Evolutionary conservation across 2,797 vertebrate species (phyloP).

Genomic region (Mormyrops attenuatus): DNA sequence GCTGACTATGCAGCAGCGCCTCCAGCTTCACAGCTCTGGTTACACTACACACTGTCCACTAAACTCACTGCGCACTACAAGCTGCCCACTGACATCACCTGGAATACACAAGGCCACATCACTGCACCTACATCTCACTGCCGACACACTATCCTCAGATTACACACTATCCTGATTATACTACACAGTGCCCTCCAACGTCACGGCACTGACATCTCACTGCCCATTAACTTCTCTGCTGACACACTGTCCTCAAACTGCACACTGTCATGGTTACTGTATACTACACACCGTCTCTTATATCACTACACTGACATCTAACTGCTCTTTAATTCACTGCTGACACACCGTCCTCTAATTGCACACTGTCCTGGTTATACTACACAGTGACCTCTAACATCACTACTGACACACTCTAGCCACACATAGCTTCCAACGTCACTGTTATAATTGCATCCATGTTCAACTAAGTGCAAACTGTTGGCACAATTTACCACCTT

Average conservation of each 20-base stretch:
- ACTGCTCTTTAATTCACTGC: not conserved
- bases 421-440: not conserved
- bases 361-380: not conserved
- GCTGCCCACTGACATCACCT: not conserved
- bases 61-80: not conserved
- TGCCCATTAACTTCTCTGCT: not conserved
- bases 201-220: not conserved
- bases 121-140: not conserved
- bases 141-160: not conserved
- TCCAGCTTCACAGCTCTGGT: not conserved
- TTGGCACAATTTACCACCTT: not conserved
- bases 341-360: not conserved
- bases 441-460: not conserved
- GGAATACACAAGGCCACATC: not conserved
- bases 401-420: not conserved
- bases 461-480: not conserved
- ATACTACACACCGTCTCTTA: not conserved
- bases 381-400: not conserved
- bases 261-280: not conserved
- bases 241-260: not conserved
- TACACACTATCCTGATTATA: not conserved
- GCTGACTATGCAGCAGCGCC: not conserved
- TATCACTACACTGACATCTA: not conserved
- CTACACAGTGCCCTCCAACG: not conserved
- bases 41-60: not conserved